Percentiles rank a stretch among this genome's conserved stretches.
These are phyloP conservation scores for Semicossyphus pulcher DNA, from an alignment of 2,113 vertebrate species.

Conservation along the genomic window DNA sequence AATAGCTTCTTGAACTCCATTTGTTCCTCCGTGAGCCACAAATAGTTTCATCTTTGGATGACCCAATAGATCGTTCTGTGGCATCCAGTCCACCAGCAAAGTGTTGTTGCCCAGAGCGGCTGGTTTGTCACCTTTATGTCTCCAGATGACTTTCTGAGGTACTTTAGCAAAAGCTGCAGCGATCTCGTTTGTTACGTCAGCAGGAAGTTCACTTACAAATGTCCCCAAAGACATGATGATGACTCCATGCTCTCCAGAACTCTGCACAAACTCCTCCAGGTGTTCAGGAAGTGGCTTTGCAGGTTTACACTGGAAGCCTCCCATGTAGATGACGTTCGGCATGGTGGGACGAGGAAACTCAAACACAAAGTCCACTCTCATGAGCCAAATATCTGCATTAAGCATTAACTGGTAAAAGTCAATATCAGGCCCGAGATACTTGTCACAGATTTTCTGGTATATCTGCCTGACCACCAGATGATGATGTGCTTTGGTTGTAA, in stretches of 20 bases:
- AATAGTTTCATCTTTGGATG: constrained; percentile 75
- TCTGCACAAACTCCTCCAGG: constrained; percentile 80
- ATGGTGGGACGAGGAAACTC: constrained; percentile 85
- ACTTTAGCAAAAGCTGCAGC: constrained; percentile 74
- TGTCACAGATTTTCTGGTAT: constrained; percentile 56
- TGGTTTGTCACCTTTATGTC: constrained; percentile 63
- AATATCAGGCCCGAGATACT: constrained; percentile 69
- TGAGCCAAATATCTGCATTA: constrained; percentile 83
- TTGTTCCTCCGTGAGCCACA: constrained; percentile 80
- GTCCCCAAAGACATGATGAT: constrained; percentile 82
- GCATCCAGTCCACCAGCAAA: constrained; percentile 77
- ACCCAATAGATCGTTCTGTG: constrained; percentile 81
- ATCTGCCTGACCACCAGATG: neutral
- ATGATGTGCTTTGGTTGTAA: neutral
- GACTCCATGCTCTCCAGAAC: constrained; percentile 79
- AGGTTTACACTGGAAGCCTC: constrained; percentile 84
- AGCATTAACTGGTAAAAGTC: constrained; percentile 65
- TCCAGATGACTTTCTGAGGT: constrained; percentile 82
- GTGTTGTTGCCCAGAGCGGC: constrained; percentile 78
- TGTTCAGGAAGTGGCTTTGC: constrained; percentile 75
- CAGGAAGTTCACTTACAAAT: constrained; percentile 62
- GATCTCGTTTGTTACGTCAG: constrained; percentile 63
- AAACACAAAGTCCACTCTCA: constrained; percentile 85
- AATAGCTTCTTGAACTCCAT: constrained; percentile 78
- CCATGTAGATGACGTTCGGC: constrained; percentile 83